These are phyloP conservation scores for Sebastes itinus DNA, from an alignment of 2,797 vertebrate species.

Conservation along the genomic window DNA sequence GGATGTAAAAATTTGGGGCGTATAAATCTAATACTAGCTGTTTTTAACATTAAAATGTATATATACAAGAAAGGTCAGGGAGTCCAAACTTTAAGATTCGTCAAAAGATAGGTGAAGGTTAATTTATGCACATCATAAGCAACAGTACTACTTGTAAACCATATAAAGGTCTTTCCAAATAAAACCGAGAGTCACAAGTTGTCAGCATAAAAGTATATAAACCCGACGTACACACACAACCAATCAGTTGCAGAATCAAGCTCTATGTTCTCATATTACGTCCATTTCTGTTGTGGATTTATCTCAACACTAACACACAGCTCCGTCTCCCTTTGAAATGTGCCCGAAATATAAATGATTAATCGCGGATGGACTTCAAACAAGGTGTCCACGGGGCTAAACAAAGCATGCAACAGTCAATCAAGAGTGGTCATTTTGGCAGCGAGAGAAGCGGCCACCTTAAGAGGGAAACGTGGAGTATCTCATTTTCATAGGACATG, in stretches of 20 bases:
- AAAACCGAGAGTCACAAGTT: background rate
- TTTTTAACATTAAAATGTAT: no score
- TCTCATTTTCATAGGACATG: conserved; percentile 79
- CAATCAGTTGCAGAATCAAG: background rate
- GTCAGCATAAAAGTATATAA: background rate
- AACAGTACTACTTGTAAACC: background rate
- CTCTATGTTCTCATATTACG: background rate
- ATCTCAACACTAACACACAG: background rate
- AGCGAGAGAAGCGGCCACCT: conserved; percentile 43
- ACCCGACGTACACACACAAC: background rate
- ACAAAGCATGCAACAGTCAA: conserved; percentile 51
- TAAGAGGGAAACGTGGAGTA: conserved; percentile 48
- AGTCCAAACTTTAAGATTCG: no score
- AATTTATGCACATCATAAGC: background rate
- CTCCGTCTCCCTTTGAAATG: conserved; percentile 31
- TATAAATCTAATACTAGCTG: no score
- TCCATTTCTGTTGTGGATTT: background rate
- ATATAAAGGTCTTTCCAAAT: background rate
- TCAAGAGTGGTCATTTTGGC: conserved; percentile 62
- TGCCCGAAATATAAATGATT: conserved; percentile 26
- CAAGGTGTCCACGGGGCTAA: conserved; percentile 52
- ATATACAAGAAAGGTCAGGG: no score
- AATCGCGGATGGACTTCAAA: conserved; percentile 22
- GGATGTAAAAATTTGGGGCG: no score
- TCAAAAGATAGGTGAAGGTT: background rate